These are phyloP conservation scores for Xiphorhynchus elegans DNA, from an alignment of 2,113 vertebrate species.

Conservation along the genomic window DNA sequence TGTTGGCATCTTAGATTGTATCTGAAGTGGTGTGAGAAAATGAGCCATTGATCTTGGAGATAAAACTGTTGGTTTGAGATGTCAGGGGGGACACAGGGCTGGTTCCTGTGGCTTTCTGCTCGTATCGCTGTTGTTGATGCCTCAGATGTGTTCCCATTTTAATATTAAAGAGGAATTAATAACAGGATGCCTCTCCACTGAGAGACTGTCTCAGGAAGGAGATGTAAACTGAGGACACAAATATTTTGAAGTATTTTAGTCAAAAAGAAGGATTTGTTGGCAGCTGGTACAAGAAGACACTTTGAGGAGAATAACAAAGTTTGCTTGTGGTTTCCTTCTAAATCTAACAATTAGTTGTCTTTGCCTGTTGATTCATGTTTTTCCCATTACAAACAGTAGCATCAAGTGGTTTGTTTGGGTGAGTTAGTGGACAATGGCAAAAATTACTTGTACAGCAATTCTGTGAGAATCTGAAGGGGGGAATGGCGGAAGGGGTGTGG, in stretches of 20 bases:
- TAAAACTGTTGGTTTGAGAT: neutral
- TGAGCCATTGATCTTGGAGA: neutral
- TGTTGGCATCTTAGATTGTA: neutral
- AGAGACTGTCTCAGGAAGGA: slow-evolving; percentile 69
- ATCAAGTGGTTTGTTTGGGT: slow-evolving; percentile 36
- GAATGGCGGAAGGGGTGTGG: neutral
- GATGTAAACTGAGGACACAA: slow-evolving; percentile 59
- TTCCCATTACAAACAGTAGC: slow-evolving; percentile 40
- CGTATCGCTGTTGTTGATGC: neutral
- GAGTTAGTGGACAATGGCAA: neutral
- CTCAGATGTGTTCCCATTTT: slow-evolving; percentile 9
- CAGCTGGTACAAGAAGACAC: neutral
- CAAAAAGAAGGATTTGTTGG: slow-evolving; percentile 52
- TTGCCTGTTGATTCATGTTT: slow-evolving; percentile 50
- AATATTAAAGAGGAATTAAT: slow-evolving; percentile 22
- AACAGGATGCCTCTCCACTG: slow-evolving; percentile 67
- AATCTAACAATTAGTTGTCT: slow-evolving; percentile 26
- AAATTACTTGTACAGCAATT: neutral
- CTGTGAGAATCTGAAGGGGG: neutral
- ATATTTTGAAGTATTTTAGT: slow-evolving; percentile 60
- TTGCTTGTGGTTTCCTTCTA: slow-evolving; percentile 53
- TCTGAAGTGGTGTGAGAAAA: neutral
- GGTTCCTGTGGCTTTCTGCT: neutral
- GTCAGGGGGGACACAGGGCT: neutral
- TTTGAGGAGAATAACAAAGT: slow-evolving; percentile 42